phyloP scores from a whole-genome alignment of 64 coral and sea anemone genomes.

The Cladopsammia gracilis region DNA sequence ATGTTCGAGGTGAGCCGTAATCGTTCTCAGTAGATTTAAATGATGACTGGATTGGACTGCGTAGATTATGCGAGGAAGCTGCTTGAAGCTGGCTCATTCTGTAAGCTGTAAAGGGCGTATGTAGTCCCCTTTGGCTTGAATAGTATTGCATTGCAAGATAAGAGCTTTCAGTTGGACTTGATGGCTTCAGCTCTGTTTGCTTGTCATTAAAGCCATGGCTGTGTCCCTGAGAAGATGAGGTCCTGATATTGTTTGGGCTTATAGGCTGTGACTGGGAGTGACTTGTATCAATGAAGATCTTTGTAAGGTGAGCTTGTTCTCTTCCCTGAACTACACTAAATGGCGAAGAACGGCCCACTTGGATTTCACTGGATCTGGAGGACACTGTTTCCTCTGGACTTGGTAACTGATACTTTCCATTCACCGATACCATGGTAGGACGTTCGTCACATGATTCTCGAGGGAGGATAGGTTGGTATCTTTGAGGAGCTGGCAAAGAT shows the following conservation, averaged over 20 bases:
- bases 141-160: slow-evolving; percentile 22
- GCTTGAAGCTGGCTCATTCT: slow-evolving; percentile 44
- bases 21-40: background rate
- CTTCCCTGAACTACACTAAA: background rate
- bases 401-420: slow-evolving; percentile 24
- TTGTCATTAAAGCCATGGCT: background rate
- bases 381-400: background rate
- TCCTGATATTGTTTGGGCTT: background rate
- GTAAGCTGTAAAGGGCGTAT: slow-evolving; percentile 16
- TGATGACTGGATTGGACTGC: background rate
- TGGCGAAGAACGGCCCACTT: background rate
- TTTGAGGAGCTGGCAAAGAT: slow-evolving; percentile 16
- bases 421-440: slow-evolving; percentile 44
- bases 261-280: background rate
- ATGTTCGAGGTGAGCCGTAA: background rate
- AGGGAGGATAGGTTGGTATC: slow-evolving; percentile 39
- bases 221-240: background rate
- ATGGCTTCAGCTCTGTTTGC: background rate
- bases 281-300: background rate
- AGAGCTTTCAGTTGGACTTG: slow-evolving; percentile 13
- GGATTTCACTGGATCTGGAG: background rate
- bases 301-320: slow-evolving; percentile 29
- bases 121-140: slow-evolving; percentile 2
- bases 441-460: slow-evolving; percentile 37
- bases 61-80: slow-evolving; percentile 2